Percentiles rank a stretch among this genome's conserved stretches.
These are phyloP conservation scores for Anticlea derivata DNA, from an alignment of 2,888 invertebrate species.

Conservation along the genomic window DNA sequence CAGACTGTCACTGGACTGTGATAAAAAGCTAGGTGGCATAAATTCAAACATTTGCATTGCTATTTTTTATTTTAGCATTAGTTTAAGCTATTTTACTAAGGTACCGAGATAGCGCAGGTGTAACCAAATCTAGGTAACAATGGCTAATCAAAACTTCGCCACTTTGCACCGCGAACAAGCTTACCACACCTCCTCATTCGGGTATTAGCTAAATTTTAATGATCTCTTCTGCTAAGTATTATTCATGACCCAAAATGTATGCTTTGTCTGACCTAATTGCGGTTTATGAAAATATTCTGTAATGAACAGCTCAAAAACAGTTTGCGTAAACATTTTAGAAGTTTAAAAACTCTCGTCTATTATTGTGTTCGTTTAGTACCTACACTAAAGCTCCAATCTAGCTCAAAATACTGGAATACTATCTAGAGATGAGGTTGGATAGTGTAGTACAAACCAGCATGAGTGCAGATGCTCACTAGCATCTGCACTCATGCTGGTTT, in stretches of 20 bases:
- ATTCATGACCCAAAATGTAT: slow-evolving; percentile 16
- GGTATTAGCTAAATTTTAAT: slow-evolving; percentile 31
- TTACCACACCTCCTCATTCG: slow-evolving; percentile 35
- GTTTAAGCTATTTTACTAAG: no score
- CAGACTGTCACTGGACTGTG: neutral
- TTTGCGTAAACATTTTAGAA: neutral
- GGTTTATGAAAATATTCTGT: slow-evolving; percentile 19
- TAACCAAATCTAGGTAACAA: slow-evolving; percentile 49
- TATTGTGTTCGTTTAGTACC: neutral
- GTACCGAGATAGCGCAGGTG: slow-evolving; percentile 31
- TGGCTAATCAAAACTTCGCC: slow-evolving; percentile 56
- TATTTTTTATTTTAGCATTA: no score
- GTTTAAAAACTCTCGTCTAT: neutral
- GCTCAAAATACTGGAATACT: no score
- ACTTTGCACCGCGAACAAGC: slow-evolving; percentile 50
- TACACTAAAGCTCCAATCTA: no score
- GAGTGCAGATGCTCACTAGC: neutral
- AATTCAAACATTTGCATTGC: neutral
- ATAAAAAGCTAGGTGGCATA: neutral
- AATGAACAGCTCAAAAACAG: slow-evolving; percentile 6
- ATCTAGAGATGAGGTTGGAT: neutral
- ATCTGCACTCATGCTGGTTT: neutral
- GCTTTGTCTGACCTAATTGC: slow-evolving; percentile 19
- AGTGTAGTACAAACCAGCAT: neutral
- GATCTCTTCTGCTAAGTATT: slow-evolving; percentile 18